Conservation (phyloP, 1,140 invertebrate genomes). For the Ostrea denselamellosa region DNA sequence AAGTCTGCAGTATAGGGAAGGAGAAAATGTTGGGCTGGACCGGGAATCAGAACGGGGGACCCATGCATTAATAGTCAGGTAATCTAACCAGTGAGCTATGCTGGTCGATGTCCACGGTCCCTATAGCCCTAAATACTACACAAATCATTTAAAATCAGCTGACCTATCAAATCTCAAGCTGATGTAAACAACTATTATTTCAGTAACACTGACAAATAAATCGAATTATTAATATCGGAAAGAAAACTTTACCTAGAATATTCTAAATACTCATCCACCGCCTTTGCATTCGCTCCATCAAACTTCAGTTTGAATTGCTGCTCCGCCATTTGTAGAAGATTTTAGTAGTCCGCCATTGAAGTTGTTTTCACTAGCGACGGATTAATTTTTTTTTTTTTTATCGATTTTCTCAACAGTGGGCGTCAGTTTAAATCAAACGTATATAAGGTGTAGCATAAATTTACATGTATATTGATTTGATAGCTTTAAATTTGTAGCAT, state of each 20-base stretch:
- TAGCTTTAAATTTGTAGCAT: neutral
- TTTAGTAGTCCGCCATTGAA: constrained; percentile 22
- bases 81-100: too few relatives aligned
- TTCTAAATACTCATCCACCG: constrained; percentile 77
- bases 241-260: constrained; percentile 71
- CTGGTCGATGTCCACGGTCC: too few relatives aligned
- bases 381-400: constrained; percentile 23
- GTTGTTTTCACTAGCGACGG: constrained; percentile 32
- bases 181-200: neutral
- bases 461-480: neutral
- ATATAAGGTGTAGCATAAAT: neutral
- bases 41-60: too few relatives aligned
- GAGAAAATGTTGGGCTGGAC: too few relatives aligned
- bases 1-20: too few relatives aligned
- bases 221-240: neutral
- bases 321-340: constrained; percentile 50
- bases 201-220: neutral
- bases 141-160: neutral
- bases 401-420: constrained; percentile 20
- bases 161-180: neutral
- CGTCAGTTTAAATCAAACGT: neutral
- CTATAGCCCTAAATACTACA: too few relatives aligned
- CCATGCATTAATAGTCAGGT: too few relatives aligned
- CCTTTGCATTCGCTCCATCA: constrained; percentile 68
- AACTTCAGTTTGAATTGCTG: constrained; percentile 74